Base-by-base conservation (phyloP, 2,888 invertebrate genomes). In the Drosophila atroscutellata region DNA sequence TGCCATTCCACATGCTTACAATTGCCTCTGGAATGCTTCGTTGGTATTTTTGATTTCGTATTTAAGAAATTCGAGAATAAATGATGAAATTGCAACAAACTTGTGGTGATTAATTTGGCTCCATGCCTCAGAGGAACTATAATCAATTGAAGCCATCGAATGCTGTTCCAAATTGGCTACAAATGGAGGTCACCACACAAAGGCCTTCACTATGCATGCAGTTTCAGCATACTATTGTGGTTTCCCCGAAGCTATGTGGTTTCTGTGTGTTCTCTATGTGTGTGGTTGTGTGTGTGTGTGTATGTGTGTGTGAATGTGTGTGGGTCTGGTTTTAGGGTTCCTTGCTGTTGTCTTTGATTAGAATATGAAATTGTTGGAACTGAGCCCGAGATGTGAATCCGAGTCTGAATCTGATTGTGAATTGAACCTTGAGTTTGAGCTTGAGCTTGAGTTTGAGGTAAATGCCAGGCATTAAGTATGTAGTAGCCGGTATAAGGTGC, bases 281-380 rank as follows among this genome's bases (percentile, higher is more conserved):
- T 13, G 11, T 42, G 42, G 2, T 5, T 20, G 42, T 42, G n/a
- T 20, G 18, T 42, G n/a, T 20, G 18, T 37, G 37, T 39, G n/a
- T 9, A 2, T n/a, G n/a, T 39, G n/a, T 20, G 18, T 37, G 37
- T 39, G n/a, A 5, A 2, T n/a, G n/a, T 39, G 45, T 45, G 20
- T 18, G n/a, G 9, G 39, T 47, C 11, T 32, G 50, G 32, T 52
- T 61, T 62, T 18, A 42, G 42, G 54, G 42, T 54, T 67, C 30
- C 72, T 56, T 50, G 15, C 20, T 54, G 54, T n/a, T 57, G 70
- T 63, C 74, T 81, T 81, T 80, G 79, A 80, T 81, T 63, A 81
- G 63, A 77, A 81, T 77, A 61, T 68, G 54, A 39, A 70, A 63
- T 55, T 63, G 71, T 49, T 52, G 61, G 47, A 65, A n/a, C 49